phyloP scores from a whole-genome alignment of 2,888 invertebrate species.

The Diloba caeruleocephala region DNA sequence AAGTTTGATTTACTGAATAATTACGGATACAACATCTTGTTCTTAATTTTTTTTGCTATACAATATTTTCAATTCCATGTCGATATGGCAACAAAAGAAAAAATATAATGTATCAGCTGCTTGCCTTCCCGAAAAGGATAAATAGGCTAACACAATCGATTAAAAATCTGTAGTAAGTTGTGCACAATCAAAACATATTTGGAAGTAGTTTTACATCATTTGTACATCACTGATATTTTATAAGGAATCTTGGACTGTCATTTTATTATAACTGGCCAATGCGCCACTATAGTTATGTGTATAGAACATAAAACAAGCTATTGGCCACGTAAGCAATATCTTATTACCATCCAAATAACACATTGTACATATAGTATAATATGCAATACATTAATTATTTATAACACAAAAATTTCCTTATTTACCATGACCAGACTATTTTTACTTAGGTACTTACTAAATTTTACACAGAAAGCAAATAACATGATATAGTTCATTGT shows the following conservation, averaged over 20 bases:
- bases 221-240: not conserved
- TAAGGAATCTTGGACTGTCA: constrained; percentile 4
- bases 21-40: too few species aligned
- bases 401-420: constrained; percentile 55
- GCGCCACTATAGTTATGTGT: constrained; percentile 18
- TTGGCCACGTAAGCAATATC: constrained; percentile 43
- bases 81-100: not conserved
- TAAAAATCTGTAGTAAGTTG: not conserved
- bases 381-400: constrained; percentile 44
- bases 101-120: not conserved
- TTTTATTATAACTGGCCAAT: constrained; percentile 27
- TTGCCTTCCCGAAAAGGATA: not conserved
- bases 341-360: constrained; percentile 43
- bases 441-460: constrained; percentile 43
- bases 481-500: constrained; percentile 33
- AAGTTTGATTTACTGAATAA: too few species aligned
- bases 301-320: constrained; percentile 28
- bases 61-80: not conserved
- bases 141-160: too few species aligned
- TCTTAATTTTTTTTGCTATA: constrained; percentile 16
- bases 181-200: not conserved
- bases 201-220: not conserved
- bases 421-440: constrained; percentile 54
- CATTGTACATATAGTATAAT: constrained; percentile 33
- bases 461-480: constrained; percentile 22